These are phyloP conservation scores for Clunio marinus DNA, from an alignment of 2,888 invertebrate species.

Conservation along the genomic window DNA sequence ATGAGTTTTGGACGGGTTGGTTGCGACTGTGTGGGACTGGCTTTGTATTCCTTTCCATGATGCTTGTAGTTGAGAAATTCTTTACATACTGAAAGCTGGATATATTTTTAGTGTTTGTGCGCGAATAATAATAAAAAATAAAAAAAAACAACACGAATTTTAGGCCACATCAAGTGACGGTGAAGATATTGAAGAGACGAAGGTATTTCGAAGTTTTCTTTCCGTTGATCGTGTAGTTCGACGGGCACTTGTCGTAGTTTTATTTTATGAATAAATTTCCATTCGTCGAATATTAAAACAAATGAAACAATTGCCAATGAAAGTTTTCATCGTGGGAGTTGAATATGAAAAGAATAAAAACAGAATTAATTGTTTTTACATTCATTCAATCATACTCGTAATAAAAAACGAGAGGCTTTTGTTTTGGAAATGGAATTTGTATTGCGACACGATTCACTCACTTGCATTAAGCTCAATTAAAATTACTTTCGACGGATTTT, in stretches of 20 bases:
- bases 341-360: background rate
- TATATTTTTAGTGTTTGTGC: constrained; percentile 14
- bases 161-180: constrained; percentile 18
- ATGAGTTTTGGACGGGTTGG: background rate
- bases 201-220: constrained; percentile 7
- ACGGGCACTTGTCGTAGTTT: constrained; percentile 26
- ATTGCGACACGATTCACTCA: background rate
- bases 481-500: no score
- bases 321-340: constrained; percentile 29
- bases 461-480: no score
- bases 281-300: background rate
- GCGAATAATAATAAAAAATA: constrained; percentile 13
- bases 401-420: background rate
- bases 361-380: constrained; percentile 13
- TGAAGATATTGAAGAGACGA: background rate
- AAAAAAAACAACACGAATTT: constrained; percentile 11
- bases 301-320: constrained; percentile 28
- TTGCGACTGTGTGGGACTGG: background rate
- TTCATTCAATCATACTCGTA: constrained; percentile 9
- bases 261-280: constrained; percentile 26
- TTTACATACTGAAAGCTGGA: background rate
- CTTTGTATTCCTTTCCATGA: background rate
- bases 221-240: background rate
- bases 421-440: background rate
- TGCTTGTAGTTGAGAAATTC: background rate